phyloP scores from a whole-genome alignment of 1,140 invertebrate genomes.

The Pogonomyrmex californicus region DNA sequence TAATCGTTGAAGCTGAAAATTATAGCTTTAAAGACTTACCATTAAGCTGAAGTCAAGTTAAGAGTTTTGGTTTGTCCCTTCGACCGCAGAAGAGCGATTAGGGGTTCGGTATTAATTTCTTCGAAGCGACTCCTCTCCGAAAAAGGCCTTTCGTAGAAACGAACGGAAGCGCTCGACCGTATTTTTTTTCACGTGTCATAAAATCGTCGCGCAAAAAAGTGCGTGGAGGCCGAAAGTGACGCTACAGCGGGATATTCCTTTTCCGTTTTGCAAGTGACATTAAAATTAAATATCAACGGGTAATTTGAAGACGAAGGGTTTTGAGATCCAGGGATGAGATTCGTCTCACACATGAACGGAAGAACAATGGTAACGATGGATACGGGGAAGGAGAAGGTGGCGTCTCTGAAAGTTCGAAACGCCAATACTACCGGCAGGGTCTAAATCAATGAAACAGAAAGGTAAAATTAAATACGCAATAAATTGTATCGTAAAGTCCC shows the following conservation, averaged over 20 bases:
- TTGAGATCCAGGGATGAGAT: conserved; percentile 15
- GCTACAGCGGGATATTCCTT: conserved; percentile 7
- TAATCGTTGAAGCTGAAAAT: conserved; percentile 4
- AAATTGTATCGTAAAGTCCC: conserved; percentile 77
- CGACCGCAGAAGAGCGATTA: conserved; percentile 33
- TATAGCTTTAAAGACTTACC: conserved; percentile 3
- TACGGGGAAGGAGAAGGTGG: not conserved
- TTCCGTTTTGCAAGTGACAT: conserved; percentile 10
- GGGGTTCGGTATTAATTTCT: conserved; percentile 34
- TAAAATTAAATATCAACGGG: conserved; percentile 52
- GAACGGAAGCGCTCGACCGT: conserved; percentile 27
- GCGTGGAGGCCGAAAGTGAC: not conserved
- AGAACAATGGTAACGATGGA: not conserved
- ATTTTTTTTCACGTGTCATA: conserved; percentile 43
- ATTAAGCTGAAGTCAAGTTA: conserved; percentile 22
- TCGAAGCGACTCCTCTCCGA: conserved; percentile 4
- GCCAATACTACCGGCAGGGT: conserved; percentile 40
- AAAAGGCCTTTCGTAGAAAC: conserved; percentile 45
- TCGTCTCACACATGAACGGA: not conserved
- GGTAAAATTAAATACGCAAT: conserved; percentile 78
- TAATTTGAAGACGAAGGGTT: conserved; percentile 46
- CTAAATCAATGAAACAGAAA: conserved; percentile 71
- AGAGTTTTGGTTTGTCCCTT: not conserved
- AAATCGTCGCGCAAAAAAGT: conserved; percentile 27
- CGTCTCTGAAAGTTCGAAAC: conserved; percentile 50